Conservation (phyloP, 2,888 invertebrate genomes). For the Andrena fulva region DNA sequence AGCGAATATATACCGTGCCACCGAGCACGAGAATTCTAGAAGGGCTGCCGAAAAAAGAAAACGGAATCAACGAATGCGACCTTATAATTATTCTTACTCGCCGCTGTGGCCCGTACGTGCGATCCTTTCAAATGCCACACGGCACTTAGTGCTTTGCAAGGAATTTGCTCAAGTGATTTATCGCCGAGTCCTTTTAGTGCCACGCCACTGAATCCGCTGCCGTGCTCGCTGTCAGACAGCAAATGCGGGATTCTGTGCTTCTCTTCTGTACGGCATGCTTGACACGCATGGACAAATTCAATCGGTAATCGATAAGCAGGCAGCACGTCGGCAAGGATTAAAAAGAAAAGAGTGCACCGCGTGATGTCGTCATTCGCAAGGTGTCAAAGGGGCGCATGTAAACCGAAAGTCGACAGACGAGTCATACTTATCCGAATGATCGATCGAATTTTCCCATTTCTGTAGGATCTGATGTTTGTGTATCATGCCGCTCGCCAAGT, state of each 20-base stretch:
- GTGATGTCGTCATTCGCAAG: slow-evolving; percentile 60
- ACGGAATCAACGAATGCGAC: slow-evolving; percentile 4
- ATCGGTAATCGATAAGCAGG: slow-evolving; percentile 60
- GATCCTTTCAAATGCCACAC: slow-evolving; percentile 37
- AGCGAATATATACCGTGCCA: too few relatives aligned
- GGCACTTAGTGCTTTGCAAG: slow-evolving; percentile 40
- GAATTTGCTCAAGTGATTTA: slow-evolving; percentile 53
- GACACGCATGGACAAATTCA: slow-evolving; percentile 50
- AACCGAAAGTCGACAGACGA: slow-evolving; percentile 22
- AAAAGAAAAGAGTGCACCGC: slow-evolving; percentile 8
- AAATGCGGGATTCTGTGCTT: slow-evolving; percentile 43
- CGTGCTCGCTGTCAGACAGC: slow-evolving; percentile 36
- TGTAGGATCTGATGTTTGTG: slow-evolving; percentile 11
- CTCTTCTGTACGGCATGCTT: slow-evolving; percentile 3
- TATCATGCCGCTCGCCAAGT: slow-evolving; percentile 9
- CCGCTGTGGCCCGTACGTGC: neutral
- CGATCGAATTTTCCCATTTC: slow-evolving; percentile 42
- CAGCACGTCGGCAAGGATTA: slow-evolving; percentile 38
- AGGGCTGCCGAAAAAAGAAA: neutral
- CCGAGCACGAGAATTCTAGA: neutral
- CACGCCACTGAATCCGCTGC: slow-evolving; percentile 27
- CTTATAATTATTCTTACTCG: slow-evolving; percentile 43
- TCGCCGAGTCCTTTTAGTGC: slow-evolving; percentile 49
- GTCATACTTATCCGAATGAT: slow-evolving; percentile 51
- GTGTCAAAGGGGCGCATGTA: slow-evolving; percentile 48